Percentiles rank a stretch among this genome's conserved stretches.
phyloP scores from a whole-genome alignment of 2,113 vertebrate genomes.

The Mugil cephalus region DNA sequence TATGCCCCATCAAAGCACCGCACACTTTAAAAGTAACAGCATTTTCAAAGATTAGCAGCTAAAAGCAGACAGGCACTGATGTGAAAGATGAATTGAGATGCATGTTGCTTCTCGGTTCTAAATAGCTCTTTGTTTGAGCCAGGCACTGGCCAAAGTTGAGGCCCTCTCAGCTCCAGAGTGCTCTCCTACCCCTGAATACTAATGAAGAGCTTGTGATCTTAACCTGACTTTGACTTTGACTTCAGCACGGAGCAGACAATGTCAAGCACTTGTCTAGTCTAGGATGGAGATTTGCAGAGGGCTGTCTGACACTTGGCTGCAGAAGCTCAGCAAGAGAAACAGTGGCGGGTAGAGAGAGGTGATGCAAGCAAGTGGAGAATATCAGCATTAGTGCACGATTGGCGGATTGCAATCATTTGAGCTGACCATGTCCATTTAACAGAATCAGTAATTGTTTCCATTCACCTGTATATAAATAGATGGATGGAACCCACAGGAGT shows the following conservation, averaged over 20 bases:
- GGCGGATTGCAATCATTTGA: too few relatives aligned
- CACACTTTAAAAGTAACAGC: background rate
- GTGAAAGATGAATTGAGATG: constrained; percentile 34
- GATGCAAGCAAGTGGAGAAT: constrained; percentile 17
- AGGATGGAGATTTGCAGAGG: constrained; percentile 36
- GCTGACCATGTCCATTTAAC: too few relatives aligned
- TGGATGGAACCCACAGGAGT: too few relatives aligned
- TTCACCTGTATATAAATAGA: too few relatives aligned
- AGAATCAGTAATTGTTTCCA: too few relatives aligned
- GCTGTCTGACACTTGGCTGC: constrained; percentile 19
- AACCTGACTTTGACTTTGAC: constrained; percentile 65
- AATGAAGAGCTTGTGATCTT: constrained; percentile 63
- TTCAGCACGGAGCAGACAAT: constrained; percentile 46
- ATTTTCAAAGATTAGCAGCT: background rate
- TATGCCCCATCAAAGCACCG: background rate
- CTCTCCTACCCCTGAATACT: constrained; percentile 60
- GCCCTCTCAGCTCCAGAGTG: constrained; percentile 51
- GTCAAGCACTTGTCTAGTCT: constrained; percentile 52
- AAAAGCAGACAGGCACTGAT: constrained; percentile 12
- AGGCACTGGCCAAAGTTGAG: constrained; percentile 38
- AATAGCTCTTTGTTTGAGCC: constrained; percentile 49
- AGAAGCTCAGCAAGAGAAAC: constrained; percentile 43
- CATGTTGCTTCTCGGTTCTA: constrained; percentile 33
- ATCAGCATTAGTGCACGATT: background rate
- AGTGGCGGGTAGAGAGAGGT: background rate